Percentiles rank a stretch among this genome's conserved stretches.
These are phyloP conservation scores for Toxostoma redivivum DNA, from an alignment of 2,113 vertebrate species.

Conservation along the genomic window DNA sequence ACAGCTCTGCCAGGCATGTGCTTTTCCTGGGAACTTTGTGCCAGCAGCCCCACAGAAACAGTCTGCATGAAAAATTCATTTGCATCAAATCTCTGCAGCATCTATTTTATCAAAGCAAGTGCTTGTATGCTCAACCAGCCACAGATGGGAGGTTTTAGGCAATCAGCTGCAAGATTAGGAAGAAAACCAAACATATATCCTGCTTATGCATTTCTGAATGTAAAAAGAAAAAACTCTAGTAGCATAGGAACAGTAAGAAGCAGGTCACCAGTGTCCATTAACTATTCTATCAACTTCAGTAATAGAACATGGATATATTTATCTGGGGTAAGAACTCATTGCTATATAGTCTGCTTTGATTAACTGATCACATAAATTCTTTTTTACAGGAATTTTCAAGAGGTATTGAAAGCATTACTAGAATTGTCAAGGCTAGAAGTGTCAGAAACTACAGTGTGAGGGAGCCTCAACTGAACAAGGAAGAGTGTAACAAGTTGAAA, in stretches of 20 bases:
- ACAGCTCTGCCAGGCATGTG: not conserved
- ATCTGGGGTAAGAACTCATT: not conserved
- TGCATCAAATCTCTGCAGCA: not conserved
- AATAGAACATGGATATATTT: not conserved
- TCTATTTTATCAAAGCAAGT: constrained; percentile 46
- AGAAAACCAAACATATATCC: not conserved
- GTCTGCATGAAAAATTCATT: constrained; percentile 45
- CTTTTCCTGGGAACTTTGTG: not conserved
- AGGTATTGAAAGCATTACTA: not conserved
- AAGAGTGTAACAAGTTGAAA: not conserved
- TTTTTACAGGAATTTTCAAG: not conserved
- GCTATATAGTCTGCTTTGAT: not conserved
- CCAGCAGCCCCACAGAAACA: constrained; percentile 2
- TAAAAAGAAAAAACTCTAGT: not conserved
- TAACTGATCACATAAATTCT: not conserved
- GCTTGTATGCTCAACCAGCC: not conserved
- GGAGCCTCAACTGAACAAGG: not conserved
- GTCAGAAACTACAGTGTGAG: not conserved
- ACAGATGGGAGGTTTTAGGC: constrained; percentile 29
- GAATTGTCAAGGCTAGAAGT: not conserved
- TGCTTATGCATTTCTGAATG: not conserved
- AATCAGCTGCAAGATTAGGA: constrained; percentile 25
- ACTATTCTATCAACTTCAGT: constrained; percentile 1
- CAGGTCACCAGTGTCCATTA: not conserved
- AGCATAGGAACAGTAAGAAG: not conserved